Conservation (phyloP, 2,888 invertebrate genomes). For the Nesidiocoris tenuis region DNA sequence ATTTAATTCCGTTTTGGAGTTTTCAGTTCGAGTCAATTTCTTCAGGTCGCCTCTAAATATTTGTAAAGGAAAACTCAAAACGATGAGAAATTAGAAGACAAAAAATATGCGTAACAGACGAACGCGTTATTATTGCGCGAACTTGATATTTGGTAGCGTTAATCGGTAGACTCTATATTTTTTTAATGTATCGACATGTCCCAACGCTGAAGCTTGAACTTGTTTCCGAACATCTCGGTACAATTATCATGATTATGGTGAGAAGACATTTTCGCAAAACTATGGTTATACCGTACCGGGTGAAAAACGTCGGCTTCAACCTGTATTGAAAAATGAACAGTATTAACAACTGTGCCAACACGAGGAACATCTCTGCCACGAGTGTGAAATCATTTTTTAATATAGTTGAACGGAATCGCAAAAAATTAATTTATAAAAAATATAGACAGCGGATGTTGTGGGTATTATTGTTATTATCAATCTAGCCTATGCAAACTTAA, state of each 20-base stretch:
- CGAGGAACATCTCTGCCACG: conserved; percentile 21
- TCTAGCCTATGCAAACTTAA: conserved; percentile 41
- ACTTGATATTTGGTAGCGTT: conserved; percentile 38
- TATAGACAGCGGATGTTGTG: conserved; percentile 19
- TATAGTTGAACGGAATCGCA: neutral
- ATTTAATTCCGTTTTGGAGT: conserved; percentile 16
- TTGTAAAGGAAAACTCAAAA: conserved; percentile 21
- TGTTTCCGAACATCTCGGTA: conserved; percentile 10
- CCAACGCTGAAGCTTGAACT: conserved; percentile 16
- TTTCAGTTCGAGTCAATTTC: conserved; percentile 35
- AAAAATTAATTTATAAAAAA: conserved; percentile 27
- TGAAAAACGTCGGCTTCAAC: too few relatives aligned
- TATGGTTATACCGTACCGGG: too few relatives aligned
- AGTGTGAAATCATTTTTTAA: neutral
- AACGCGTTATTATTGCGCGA: neutral
- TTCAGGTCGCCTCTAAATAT: conserved; percentile 34
- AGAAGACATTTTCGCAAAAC: conserved; percentile 13
- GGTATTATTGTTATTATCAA: conserved; percentile 39
- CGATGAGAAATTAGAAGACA: conserved; percentile 10
- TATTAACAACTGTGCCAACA: conserved; percentile 39
- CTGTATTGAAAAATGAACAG: conserved; percentile 18
- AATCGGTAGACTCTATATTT: conserved; percentile 43
- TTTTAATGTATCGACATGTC: conserved; percentile 38
- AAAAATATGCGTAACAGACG: conserved; percentile 18
- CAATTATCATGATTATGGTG: conserved; percentile 7